Percentiles rank a stretch among this genome's conserved stretches.
Conservation (phyloP, 2,113 vertebrate species). For the Halcyon senegalensis region DNA sequence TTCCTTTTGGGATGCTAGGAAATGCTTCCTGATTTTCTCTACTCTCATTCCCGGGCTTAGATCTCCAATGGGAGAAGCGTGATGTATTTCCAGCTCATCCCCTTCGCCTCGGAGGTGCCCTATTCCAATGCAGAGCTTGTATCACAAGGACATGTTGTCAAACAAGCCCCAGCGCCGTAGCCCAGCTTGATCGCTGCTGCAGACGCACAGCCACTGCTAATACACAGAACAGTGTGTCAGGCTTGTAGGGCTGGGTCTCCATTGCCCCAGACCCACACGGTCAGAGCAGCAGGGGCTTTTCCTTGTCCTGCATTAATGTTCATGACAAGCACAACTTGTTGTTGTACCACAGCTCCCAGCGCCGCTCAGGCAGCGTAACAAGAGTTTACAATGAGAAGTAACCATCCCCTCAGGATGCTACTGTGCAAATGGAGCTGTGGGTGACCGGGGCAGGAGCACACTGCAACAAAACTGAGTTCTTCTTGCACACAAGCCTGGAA, state of each 20-base stretch:
- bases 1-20: not conserved
- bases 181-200: accelerated
- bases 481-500: not conserved
- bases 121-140: not conserved
- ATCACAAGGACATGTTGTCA: not conserved
- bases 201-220: not conserved
- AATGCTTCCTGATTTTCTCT: not conserved
- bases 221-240: not conserved
- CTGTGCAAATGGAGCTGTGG: not conserved
- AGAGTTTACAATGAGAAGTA: not conserved
- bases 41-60: not conserved
- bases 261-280: accelerated
- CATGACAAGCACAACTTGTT: not conserved
- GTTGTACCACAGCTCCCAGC: accelerated
- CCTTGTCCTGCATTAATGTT: accelerated
- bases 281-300: not conserved
- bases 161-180: accelerated
- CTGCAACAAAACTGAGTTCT: not conserved
- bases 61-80: not conserved
- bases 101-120: not conserved
- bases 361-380: not conserved
- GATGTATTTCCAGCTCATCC: not conserved
- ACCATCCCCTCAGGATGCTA: not conserved
- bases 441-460: not conserved
- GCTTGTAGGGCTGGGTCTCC: not conserved